Percentiles rank a stretch among this genome's conserved stretches.
Conservation (phyloP, 1,140 invertebrate species). For the Microplitis mediator region DNA sequence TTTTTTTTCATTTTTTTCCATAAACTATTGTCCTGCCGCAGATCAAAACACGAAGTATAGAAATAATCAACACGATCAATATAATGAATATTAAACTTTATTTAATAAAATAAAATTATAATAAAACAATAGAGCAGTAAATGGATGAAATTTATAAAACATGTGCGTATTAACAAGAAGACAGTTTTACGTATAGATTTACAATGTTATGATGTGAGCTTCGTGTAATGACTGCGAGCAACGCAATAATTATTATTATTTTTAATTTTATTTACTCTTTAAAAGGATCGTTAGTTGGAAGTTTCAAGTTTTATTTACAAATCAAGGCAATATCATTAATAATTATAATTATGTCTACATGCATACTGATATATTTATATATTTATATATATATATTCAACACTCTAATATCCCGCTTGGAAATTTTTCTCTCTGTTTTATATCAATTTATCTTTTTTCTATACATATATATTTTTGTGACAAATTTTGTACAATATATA, state of each 20-base stretch:
- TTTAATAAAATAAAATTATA: background rate
- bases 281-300: conserved; percentile 45
- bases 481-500: conserved; percentile 44
- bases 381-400: conserved; percentile 26
- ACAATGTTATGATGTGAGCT: background rate
- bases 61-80: no score
- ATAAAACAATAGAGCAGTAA: no score
- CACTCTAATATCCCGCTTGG: conserved; percentile 44
- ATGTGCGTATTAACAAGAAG: background rate
- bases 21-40: conserved; percentile 21
- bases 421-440: conserved; percentile 32
- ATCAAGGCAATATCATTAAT: conserved; percentile 56
- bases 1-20: background rate
- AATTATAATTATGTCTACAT: conserved; percentile 44
- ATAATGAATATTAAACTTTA: no score
- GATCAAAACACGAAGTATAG: background rate
- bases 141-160: no score
- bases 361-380: conserved; percentile 32
- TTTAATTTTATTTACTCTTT: background rate
- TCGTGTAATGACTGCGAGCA: background rate
- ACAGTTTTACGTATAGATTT: background rate
- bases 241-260: background rate
- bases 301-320: conserved; percentile 58
- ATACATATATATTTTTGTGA: conserved; percentile 15
- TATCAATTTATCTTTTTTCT: conserved; percentile 11